Conservation (phyloP, 1,140 invertebrate species). For the Drosophila mauritiana region DNA sequence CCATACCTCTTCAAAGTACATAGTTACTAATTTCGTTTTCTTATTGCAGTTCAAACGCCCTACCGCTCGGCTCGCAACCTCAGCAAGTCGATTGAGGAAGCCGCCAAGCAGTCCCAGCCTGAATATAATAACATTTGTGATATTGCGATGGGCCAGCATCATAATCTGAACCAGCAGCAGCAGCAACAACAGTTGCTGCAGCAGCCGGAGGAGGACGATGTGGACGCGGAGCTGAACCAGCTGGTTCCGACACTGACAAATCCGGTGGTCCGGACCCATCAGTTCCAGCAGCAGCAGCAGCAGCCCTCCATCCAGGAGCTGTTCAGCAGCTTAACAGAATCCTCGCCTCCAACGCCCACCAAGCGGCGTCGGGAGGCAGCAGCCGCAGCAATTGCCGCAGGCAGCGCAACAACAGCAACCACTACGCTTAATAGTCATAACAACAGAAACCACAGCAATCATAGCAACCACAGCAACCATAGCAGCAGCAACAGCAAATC, state of each 20-base stretch:
- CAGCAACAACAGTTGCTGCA: slow-evolving; percentile 50
- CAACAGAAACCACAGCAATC: slow-evolving; percentile 34
- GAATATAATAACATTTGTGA: slow-evolving; percentile 79
- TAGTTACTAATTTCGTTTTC: background rate
- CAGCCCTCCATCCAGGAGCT: slow-evolving; percentile 61
- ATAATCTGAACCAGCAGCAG: slow-evolving; percentile 48
- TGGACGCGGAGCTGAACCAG: slow-evolving; percentile 65
- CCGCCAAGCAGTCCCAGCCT: slow-evolving; percentile 76
- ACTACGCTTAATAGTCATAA: slow-evolving; percentile 77
- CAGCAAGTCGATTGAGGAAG: slow-evolving; percentile 81
- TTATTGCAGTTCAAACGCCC: slow-evolving; percentile 44
- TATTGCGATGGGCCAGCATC: slow-evolving; percentile 64
- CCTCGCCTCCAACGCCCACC: slow-evolving; percentile 65
- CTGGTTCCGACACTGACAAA: slow-evolving; percentile 70
- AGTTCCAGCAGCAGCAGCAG: slow-evolving; percentile 29
- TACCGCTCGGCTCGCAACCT: slow-evolving; percentile 82
- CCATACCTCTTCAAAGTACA: background rate
- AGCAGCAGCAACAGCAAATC: slow-evolving; percentile 29
- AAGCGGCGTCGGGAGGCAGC: slow-evolving; percentile 59
- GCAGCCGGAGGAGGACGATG: slow-evolving; percentile 60
- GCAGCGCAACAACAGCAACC: slow-evolving; percentile 53
- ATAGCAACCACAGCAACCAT: slow-evolving; percentile 24
- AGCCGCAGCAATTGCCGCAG: slow-evolving; percentile 36
- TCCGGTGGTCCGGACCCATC: slow-evolving; percentile 61
- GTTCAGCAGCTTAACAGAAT: slow-evolving; percentile 67